Evolutionary conservation across 2,113 vertebrate genomes (phyloP).

Genomic region (Odontophorus gujanensis): DNA sequence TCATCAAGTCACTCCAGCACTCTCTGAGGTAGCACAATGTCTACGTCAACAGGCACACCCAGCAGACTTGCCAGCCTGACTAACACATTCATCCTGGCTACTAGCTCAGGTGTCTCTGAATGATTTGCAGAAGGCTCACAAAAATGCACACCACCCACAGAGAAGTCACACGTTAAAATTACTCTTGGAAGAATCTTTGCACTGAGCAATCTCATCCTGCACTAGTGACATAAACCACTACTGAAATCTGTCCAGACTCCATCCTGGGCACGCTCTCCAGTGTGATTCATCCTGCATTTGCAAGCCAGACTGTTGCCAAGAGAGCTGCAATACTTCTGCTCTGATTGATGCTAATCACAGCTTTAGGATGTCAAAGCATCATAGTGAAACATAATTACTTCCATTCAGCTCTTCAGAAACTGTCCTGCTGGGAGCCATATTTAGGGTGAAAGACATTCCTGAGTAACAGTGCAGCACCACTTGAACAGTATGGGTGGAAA

Average conservation of each 20-base stretch:
- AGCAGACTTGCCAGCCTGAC: neutral
- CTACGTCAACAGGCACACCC: neutral
- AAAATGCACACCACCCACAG: neutral
- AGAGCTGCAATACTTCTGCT: neutral
- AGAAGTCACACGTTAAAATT: neutral
- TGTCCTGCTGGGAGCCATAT: neutral
- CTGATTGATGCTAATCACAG: neutral
- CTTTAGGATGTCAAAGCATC: neutral
- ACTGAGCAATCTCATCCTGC: neutral
- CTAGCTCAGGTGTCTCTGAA: neutral
- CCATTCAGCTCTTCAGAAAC: neutral
- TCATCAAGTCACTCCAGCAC: neutral
- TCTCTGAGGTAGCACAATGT: neutral
- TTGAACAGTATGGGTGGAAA: neutral
- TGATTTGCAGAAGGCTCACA: neutral
- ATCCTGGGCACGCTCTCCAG: neutral
- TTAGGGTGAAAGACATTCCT: neutral
- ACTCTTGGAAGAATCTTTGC: neutral
- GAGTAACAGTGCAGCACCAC: neutral
- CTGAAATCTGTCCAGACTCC: neutral
- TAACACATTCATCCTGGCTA: neutral
- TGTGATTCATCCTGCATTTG: neutral
- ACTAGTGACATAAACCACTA: neutral
- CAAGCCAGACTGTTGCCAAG: neutral
- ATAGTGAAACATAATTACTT: neutral